A percentile compares a stretch with the other conserved stretches of the same genome.
These are phyloP conservation scores for Orycteropus afer DNA, from an alignment of 2,113 vertebrate genomes.

Conservation along the genomic window DNA sequence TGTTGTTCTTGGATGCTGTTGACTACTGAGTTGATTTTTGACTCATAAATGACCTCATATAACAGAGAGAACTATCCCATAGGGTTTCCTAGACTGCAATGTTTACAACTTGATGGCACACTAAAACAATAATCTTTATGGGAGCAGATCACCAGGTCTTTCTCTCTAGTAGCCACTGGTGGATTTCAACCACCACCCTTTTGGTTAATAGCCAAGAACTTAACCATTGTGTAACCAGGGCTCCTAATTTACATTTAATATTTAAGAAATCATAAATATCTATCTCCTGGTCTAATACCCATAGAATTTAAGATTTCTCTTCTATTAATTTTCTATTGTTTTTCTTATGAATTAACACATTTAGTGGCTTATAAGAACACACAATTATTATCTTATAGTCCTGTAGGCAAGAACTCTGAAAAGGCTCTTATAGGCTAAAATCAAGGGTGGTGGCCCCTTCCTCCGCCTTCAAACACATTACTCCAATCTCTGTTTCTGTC, in stretches of 20 bases:
- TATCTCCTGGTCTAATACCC: not conserved
- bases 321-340: not conserved
- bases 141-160: not conserved
- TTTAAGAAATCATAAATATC: not conserved
- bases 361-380: not conserved
- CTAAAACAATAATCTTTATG: not conserved
- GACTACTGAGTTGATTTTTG: not conserved
- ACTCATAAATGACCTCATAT: too few species aligned
- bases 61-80: too few species aligned
- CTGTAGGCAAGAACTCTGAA: not conserved
- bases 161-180: not conserved
- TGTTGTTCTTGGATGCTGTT: not conserved
- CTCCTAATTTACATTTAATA: not conserved
- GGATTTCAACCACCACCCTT: not conserved
- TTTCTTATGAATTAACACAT: not conserved
- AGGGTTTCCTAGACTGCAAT: not conserved
- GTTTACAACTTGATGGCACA: not conserved
- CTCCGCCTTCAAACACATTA: not conserved
- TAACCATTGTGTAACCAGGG: not conserved
- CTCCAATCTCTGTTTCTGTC: not conserved
- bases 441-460: not conserved
- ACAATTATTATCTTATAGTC: not conserved
- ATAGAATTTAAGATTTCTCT: not conserved
- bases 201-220: not conserved
- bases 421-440: not conserved